These are phyloP conservation scores for Terrapene triunguis DNA, from an alignment of 2,113 vertebrate species.

Conservation along the genomic window DNA sequence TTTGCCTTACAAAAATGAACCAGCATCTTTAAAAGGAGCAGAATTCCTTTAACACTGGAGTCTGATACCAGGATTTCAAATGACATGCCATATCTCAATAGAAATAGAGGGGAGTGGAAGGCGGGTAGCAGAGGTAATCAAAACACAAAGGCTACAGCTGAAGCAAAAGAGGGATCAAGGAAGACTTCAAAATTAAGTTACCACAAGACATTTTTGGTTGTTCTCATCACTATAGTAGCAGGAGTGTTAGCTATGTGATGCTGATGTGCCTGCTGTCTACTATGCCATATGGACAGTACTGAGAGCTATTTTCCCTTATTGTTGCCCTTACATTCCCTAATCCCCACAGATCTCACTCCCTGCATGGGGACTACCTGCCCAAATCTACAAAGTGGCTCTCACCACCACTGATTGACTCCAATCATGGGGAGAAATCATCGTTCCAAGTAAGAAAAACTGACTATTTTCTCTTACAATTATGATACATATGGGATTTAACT, in stretches of 20 bases:
- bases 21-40: neutral
- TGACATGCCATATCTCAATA: neutral
- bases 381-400: accelerated
- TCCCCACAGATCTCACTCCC: neutral
- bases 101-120: neutral
- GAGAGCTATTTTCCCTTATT: neutral
- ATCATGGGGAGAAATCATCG: accelerated
- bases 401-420: neutral
- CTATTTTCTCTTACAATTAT: accelerated
- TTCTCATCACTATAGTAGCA: neutral
- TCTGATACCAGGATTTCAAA: accelerated
- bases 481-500: neutral
- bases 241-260: neutral
- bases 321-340: neutral
- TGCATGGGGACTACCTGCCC: accelerated
- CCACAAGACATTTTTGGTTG: neutral
- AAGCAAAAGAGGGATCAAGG: neutral
- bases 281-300: neutral
- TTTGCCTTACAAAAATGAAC: neutral
- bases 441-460: neutral
- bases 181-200: neutral
- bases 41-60: neutral
- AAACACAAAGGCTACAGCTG: neutral
- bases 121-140: neutral
- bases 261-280: too few species aligned